Conservation (phyloP, 2,888 invertebrate genomes). For the Cenopis cana region DNA sequence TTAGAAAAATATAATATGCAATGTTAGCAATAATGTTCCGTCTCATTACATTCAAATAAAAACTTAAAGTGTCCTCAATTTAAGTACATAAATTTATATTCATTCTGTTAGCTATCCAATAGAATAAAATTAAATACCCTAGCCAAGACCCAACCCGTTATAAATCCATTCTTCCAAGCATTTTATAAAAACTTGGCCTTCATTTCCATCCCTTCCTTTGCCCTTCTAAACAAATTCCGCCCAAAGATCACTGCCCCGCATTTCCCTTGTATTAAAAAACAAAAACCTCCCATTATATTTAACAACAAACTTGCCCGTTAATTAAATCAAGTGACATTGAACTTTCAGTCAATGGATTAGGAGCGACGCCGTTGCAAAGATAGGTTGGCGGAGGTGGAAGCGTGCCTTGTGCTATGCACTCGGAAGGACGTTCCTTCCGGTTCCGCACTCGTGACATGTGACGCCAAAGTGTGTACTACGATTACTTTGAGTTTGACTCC, state of each 20-base stretch:
- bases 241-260: constrained; percentile 22
- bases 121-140: no score
- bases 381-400: constrained; percentile 1
- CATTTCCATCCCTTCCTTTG: background rate
- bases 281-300: constrained; percentile 19
- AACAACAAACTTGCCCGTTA: background rate
- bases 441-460: constrained; percentile 34
- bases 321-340: background rate
- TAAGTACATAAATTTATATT: no score
- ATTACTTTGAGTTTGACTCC: background rate
- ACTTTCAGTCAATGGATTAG: background rate
- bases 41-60: no score
- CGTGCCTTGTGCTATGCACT: background rate
- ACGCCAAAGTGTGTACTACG: constrained; percentile 19
- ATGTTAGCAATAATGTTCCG: no score
- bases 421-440: constrained; percentile 37
- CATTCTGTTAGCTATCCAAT: no score
- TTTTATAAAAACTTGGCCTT: background rate
- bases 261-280: constrained; percentile 11
- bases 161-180: background rate
- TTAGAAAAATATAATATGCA: no score
- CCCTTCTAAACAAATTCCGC: constrained; percentile 12
- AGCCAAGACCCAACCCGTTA: no score
- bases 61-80: no score
- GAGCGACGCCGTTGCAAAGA: background rate